Evolutionary conservation across 2,113 vertebrate genomes (phyloP).

Genomic region (Eurystomus gularis): DNA sequence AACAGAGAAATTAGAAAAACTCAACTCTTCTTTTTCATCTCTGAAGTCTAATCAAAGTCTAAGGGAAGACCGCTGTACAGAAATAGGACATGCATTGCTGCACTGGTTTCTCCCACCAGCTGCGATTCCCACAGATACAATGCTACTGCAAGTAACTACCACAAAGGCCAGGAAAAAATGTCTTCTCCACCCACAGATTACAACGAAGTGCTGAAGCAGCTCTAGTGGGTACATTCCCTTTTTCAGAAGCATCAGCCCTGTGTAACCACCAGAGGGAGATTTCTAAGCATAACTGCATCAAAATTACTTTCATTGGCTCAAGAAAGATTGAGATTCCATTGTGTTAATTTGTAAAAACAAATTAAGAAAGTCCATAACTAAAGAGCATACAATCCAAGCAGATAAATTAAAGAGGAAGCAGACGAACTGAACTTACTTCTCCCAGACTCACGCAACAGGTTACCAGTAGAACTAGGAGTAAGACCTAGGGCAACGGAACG

Average conservation of each 20-base stretch:
- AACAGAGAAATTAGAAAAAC: background rate
- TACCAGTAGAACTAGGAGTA: background rate
- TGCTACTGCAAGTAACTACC: background rate
- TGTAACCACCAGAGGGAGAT: constrained; percentile 43
- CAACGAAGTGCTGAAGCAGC: background rate
- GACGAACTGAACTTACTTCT: background rate
- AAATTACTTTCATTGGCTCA: background rate
- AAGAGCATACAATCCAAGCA: constrained; percentile 15
- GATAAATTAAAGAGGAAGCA: constrained; percentile 1
- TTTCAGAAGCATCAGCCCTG: background rate
- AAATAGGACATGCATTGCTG: background rate
- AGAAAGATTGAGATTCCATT: background rate
- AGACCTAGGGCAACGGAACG: background rate
- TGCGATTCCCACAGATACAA: background rate
- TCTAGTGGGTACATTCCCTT: background rate
- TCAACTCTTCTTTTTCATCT: background rate
- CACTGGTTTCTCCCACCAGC: background rate
- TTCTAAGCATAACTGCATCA: background rate
- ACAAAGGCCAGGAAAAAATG: background rate
- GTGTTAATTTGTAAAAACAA: constrained; percentile 2
- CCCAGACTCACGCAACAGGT: background rate
- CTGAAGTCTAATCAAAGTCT: background rate
- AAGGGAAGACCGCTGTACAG: background rate
- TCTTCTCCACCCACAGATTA: background rate
- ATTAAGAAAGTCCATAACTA: constrained; percentile 23